Evolutionary conservation across 2,113 vertebrate species (phyloP).

Genomic region (Ifrita kowaldi): DNA sequence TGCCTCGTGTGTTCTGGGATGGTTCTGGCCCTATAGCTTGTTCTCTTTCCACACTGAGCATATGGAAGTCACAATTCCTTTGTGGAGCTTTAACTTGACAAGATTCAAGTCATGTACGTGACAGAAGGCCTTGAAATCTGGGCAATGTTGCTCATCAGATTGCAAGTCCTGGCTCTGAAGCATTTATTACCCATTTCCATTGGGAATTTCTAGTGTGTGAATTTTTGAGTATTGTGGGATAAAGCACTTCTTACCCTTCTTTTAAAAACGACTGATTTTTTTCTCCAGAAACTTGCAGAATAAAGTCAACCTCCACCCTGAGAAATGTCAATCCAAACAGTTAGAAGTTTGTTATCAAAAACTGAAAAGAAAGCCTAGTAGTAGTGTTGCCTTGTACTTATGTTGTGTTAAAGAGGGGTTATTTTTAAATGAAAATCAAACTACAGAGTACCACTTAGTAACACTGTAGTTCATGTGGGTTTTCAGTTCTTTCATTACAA

Average conservation of each 20-base stretch:
- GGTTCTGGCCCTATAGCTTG: not conserved
- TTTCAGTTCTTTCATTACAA: not conserved
- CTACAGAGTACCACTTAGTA: not conserved
- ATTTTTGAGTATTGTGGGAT: not conserved
- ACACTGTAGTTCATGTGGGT: not conserved
- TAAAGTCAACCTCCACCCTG: not conserved
- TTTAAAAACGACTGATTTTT: not conserved
- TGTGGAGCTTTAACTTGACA: not conserved
- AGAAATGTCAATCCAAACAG: not conserved
- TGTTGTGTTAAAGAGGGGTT: not conserved
- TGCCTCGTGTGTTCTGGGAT: not conserved
- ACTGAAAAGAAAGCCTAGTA: not conserved
- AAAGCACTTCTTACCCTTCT: not conserved
- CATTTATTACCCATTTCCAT: not conserved
- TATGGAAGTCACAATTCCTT: not conserved
- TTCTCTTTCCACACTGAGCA: not conserved
- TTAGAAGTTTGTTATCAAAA: not conserved
- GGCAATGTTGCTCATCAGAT: not conserved
- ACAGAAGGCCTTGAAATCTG: conserved; percentile 18
- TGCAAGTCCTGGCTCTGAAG: not conserved
- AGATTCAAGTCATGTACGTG: not conserved
- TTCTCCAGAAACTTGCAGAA: not conserved
- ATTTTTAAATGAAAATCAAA: not conserved
- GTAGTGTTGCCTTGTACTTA: not conserved
- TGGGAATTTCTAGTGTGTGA: not conserved